Base-by-base conservation (phyloP, 2,888 invertebrate genomes). In the Pandemis heparana region DNA sequence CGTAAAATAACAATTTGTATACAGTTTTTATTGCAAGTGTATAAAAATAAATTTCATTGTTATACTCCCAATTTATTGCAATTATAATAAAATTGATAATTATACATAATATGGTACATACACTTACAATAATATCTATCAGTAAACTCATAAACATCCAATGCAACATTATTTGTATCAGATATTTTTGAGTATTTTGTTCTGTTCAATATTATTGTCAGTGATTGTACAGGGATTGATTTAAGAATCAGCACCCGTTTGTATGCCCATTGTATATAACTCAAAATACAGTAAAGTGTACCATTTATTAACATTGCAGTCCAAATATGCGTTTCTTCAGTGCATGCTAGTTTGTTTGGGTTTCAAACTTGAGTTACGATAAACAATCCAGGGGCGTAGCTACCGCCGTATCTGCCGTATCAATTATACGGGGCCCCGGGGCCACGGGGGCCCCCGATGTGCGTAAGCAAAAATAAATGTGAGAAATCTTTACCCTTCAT, bases 351-450 rank as follows among this genome's bases (percentile, higher is more conserved):
- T 46, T n/a, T 38, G 53, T 74, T 77, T 74, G 71, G 77, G 76
- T 75, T 78, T 77, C 62, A 74, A 77, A 76, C 76, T 75, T 75
- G 67, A 74, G 73, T 64, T 73, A 70, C 61, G 70, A 62, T 77
- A 46, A 60, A 12, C n/a, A 38, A 43, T 23, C 10, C n/a, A n/a
- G n/a, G n/a, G n/a, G n/a, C n/a, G n/a, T n/a, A n/a, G n/a, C n/a
- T n/a, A n/a, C n/a, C n/a, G n/a, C n/a, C n/a, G n/a, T n/a, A n/a
- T n/a, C n/a, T n/a, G n/a, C n/a, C n/a, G n/a, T n/a, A n/a, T n/a
- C n/a, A n/a, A n/a, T n/a, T n/a, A n/a, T n/a, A n/a, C n/a, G n/a
- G n/a, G n/a, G n/a, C n/a, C n/a, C n/a, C n/a, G n/a, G n/a, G n/a
- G n/a, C n/a, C n/a, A n/a, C n/a, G n/a, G n/a, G n/a, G n/a, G n/a